Base-by-base conservation (phyloP, 2,113 vertebrate species). In the Leptosomus discolor region DNA sequence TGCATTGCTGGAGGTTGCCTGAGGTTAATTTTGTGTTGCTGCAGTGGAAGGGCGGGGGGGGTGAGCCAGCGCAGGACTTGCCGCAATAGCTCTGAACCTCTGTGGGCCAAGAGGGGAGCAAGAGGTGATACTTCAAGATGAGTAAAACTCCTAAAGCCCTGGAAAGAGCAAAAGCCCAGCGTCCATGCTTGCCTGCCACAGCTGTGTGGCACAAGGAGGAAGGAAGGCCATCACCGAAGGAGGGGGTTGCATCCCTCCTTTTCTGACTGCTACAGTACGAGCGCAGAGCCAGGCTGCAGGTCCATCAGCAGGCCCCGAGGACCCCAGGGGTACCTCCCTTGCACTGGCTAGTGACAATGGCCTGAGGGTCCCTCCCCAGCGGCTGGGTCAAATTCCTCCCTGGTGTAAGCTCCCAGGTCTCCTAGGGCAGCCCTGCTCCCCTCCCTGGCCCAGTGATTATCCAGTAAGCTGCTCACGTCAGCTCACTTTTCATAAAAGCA, bases 41-140 rank as follows among this genome's bases (percentile, higher is more conserved):
- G 3, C 11, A 32, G 24, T 21, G 24, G 45, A n/a, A n/a, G n/a
- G n/a, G n/a, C n/a, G 36, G 11, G 20, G 29, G 34, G 12, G 20
- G 29, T 22, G 54, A 88, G 37, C 29, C 29, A 9, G 53, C 0
- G 0, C 11, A 34, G 79, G 71, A 36, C 12, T 43, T 64, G 27
- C 57, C 64, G 30, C 50, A 4, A 14, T 20, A 24, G 45, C 23
- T 88, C 53, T 34, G 43, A 79, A 46, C 5, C 14, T 54, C 54
- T 39, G 36, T 1, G 3, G 15, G 41, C 68, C 0, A 0, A 30
- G 15, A 3, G 15, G 43, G 12, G 24, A 45, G n/a, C 10, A n/a
- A 24, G 21, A 67, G n/a, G 29, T 34, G 68, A 1, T 41, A 13
- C 41, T 75, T 71, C 60, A 6, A 18, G 61, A 50, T 0, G 0